These are phyloP conservation scores for Lochmaea capreae DNA, from an alignment of 2,888 invertebrate genomes.

Conservation along the genomic window DNA sequence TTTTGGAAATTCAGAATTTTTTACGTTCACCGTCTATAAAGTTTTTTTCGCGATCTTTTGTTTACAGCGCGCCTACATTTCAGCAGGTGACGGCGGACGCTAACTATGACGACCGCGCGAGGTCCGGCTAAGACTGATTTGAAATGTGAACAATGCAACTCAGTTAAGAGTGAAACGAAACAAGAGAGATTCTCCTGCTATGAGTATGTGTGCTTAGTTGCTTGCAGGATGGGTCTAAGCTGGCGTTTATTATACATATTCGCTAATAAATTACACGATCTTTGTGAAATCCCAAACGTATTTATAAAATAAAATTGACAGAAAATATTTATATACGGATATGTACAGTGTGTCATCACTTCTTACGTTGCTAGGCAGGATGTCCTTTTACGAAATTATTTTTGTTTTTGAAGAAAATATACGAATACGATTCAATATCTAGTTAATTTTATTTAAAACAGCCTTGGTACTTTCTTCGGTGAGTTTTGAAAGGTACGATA, in stretches of 20 bases:
- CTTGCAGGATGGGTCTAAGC: slow-evolving; percentile 23
- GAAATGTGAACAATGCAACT: slow-evolving; percentile 17
- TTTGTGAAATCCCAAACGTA: too few relatives aligned
- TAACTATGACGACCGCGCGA: slow-evolving; percentile 1
- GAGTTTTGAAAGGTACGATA: not conserved
- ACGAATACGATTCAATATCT: too few relatives aligned
- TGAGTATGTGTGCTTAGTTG: not conserved
- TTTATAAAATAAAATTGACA: too few relatives aligned
- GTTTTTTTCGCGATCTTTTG: slow-evolving; percentile 8
- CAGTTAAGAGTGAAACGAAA: slow-evolving; percentile 9
- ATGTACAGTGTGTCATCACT: too few relatives aligned
- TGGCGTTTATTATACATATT: not conserved
- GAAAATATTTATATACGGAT: too few relatives aligned
- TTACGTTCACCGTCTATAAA: not conserved
- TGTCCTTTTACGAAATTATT: too few relatives aligned
- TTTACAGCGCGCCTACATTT: slow-evolving; percentile 17
- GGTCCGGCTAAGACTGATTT: slow-evolving; percentile 24
- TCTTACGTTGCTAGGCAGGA: too few relatives aligned
- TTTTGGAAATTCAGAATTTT: too few relatives aligned
- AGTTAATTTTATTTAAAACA: not conserved
- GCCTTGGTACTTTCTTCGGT: not conserved
- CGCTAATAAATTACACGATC: not conserved
- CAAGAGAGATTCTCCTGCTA: slow-evolving; percentile 16
- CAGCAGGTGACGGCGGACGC: not conserved
- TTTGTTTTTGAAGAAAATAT: too few relatives aligned